These are phyloP conservation scores for Conomelus anceps DNA, from an alignment of 2,888 invertebrate genomes.

Conservation along the genomic window DNA sequence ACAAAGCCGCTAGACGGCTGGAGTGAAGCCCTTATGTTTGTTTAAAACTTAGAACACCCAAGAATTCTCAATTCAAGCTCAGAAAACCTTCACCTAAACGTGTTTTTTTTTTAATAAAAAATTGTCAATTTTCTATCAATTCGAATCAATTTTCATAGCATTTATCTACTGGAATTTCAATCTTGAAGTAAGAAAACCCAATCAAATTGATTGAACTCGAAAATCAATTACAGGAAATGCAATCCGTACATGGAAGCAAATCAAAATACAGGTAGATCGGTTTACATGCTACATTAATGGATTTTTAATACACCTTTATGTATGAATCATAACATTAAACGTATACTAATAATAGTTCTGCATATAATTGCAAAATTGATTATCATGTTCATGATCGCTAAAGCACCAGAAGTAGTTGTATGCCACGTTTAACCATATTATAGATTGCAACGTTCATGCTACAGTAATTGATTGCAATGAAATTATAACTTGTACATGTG, in stretches of 20 bases:
- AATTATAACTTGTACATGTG: background rate
- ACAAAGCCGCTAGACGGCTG: no score
- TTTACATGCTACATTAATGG: background rate
- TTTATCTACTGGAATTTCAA: background rate
- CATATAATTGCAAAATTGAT: background rate
- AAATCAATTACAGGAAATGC: background rate
- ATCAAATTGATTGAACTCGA: background rate
- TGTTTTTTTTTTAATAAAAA: no score
- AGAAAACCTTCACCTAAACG: no score
- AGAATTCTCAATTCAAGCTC: no score
- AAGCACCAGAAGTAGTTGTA: background rate
- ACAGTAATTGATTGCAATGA: background rate
- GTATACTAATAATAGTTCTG: background rate
- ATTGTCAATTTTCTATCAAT: no score
- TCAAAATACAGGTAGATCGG: no score
- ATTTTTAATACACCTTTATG: background rate
- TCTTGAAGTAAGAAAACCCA: background rate
- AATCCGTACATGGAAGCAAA: background rate
- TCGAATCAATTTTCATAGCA: background rate
- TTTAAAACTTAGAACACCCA: no score
- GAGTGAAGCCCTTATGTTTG: no score
- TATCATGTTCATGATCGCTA: background rate
- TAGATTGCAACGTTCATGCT: background rate
- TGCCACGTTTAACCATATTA: background rate
- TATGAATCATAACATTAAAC: background rate